phyloP scores from a whole-genome alignment of 2,113 vertebrate genomes.

The Origma solitaria region DNA sequence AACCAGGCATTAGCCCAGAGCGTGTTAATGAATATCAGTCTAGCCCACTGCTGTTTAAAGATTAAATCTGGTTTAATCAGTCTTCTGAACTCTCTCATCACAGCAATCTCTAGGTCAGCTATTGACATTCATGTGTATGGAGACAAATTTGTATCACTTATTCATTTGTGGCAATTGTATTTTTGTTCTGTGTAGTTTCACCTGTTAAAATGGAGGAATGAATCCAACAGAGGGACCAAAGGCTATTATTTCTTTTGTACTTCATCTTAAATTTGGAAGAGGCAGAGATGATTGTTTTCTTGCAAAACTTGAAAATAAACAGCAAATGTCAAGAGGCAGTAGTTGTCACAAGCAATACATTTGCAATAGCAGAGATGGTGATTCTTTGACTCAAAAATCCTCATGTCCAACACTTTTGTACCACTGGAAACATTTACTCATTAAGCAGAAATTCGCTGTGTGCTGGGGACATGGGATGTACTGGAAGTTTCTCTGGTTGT shows the following conservation, averaged over 20 bases:
- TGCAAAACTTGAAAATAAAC: not conserved
- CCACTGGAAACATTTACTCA: not conserved
- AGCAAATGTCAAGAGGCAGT: not conserved
- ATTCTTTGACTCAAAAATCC: not conserved
- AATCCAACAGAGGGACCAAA: not conserved
- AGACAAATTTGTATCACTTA: not conserved
- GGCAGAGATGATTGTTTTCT: not conserved
- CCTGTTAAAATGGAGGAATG: not conserved
- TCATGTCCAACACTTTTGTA: not conserved
- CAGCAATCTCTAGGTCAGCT: not conserved
- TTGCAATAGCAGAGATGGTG: accelerated
- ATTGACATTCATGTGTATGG: not conserved
- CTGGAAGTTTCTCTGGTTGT: not conserved
- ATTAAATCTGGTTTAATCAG: not conserved
- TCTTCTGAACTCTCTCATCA: not conserved
- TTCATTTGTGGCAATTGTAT: not conserved
- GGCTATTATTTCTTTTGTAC: not conserved
- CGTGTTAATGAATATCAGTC: not conserved
- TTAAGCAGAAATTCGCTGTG: not conserved
- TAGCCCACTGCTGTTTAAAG: not conserved
- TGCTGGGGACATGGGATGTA: not conserved
- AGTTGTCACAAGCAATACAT: not conserved
- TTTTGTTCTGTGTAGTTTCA: not conserved
- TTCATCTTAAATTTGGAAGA: not conserved
- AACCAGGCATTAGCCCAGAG: not conserved